phyloP scores from a whole-genome alignment of 2,113 vertebrate species.

The Origma solitaria region DNA sequence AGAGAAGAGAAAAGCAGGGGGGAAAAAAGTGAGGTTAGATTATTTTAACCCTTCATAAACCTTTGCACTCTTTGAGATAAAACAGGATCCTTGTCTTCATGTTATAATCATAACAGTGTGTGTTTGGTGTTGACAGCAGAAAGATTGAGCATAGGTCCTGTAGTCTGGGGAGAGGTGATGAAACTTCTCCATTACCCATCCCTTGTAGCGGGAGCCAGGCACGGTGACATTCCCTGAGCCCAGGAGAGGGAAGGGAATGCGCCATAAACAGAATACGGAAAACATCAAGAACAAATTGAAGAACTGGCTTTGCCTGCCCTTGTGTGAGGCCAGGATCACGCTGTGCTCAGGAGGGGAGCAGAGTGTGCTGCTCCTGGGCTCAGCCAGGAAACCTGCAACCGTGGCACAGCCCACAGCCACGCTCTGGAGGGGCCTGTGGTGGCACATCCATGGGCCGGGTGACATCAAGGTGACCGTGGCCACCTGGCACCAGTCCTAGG shows the following conservation, averaged over 20 bases:
- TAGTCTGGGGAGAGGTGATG: conserved; percentile 29
- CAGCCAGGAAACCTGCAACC: neutral
- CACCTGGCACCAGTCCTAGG: neutral
- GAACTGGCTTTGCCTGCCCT: neutral
- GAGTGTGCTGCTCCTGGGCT: neutral
- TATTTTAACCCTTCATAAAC: conserved; percentile 71
- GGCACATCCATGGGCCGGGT: accelerated
- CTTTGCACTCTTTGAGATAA: conserved; percentile 44
- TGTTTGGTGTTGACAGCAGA: conserved; percentile 24
- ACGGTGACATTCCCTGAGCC: neutral
- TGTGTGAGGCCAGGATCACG: accelerated
- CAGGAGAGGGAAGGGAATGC: neutral
- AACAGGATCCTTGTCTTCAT: conserved; percentile 41
- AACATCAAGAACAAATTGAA: neutral
- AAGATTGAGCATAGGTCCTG: conserved; percentile 17
- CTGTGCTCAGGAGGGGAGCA: neutral
- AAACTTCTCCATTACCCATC: conserved; percentile 48
- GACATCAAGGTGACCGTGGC: neutral
- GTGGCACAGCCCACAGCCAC: accelerated
- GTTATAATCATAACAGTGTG: conserved; percentile 38
- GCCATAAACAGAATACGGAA: neutral
- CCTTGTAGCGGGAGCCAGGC: neutral
- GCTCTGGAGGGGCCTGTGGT: accelerated
- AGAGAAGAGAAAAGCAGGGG: neutral
- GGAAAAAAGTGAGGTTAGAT: neutral